Percentiles rank a stretch among this genome's conserved stretches.
These are phyloP conservation scores for Anastatus disparis DNA, from an alignment of 1,140 invertebrate species.

Conservation along the genomic window DNA sequence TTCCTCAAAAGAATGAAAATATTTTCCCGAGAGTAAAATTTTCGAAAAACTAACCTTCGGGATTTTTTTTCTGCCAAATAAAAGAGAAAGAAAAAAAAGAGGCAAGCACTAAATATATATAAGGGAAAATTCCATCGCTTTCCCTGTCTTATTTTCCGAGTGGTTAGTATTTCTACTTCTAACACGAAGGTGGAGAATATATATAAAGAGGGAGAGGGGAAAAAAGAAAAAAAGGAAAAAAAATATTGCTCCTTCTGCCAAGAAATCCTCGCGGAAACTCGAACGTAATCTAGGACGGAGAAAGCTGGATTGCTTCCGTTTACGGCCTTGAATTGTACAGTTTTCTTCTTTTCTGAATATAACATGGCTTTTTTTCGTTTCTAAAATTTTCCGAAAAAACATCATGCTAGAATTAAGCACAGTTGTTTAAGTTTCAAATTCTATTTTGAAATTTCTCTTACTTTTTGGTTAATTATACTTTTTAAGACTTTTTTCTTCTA, in stretches of 20 bases:
- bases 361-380: no score
- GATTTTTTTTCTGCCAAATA: background rate
- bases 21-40: no score
- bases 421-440: no score
- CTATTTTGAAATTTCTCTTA: no score
- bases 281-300: conserved; percentile 30
- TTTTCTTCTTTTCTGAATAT: background rate
- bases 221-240: background rate
- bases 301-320: conserved; percentile 35
- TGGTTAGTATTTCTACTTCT: background rate
- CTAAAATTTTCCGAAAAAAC: no score
- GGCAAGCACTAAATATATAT: no score
- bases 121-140: background rate
- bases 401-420: no score
- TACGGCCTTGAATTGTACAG: conserved; percentile 29
- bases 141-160: background rate
- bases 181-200: background rate
- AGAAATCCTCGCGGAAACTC: conserved; percentile 34
- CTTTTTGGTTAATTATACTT: no score
- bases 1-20: no score
- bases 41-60: background rate
- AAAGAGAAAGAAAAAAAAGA: background rate
- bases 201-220: background rate
- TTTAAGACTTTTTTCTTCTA: no score
- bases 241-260: conserved; percentile 11